Conservation (phyloP, 2,797 vertebrate genomes). For the Hoplostethus mediterraneus region DNA sequence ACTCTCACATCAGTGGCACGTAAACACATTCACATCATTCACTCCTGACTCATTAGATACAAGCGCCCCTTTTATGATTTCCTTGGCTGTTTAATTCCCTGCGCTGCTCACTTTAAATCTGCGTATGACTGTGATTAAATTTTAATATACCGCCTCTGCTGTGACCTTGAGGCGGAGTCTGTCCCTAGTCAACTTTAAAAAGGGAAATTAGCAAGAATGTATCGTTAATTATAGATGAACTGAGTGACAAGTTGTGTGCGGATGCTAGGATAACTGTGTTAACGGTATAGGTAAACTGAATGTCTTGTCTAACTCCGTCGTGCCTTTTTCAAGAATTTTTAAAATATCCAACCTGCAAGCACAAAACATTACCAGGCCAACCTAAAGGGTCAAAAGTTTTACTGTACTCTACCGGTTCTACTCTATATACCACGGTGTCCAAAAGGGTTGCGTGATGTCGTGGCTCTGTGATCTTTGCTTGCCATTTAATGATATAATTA, state of each 20-base stretch:
- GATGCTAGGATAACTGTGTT: neutral
- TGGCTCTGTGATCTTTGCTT: neutral
- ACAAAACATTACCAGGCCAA: neutral
- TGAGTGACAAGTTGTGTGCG: slow-evolving; percentile 26
- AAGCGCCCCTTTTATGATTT: slow-evolving; percentile 59
- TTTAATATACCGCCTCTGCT: slow-evolving; percentile 67
- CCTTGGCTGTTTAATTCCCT: slow-evolving; percentile 65
- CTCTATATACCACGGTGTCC: neutral
- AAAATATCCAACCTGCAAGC: slow-evolving; percentile 2
- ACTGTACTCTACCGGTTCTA: too few relatives aligned
- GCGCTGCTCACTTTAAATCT: slow-evolving; percentile 65
- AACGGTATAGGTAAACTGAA: too few relatives aligned
- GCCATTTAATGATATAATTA: neutral
- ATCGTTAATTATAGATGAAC: slow-evolving; percentile 63
- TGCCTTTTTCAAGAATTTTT: neutral
- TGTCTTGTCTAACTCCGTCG: too few relatives aligned
- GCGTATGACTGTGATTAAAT: slow-evolving; percentile 69
- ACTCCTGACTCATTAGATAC: slow-evolving; percentile 68
- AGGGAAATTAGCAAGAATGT: slow-evolving; percentile 67
- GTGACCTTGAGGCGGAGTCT: slow-evolving; percentile 69
- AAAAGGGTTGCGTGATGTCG: neutral
- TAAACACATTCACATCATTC: slow-evolving; percentile 70
- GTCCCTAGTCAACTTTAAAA: slow-evolving; percentile 66
- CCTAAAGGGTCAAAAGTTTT: too few relatives aligned
- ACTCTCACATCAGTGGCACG: slow-evolving; percentile 58